phyloP scores from a whole-genome alignment of 2,888 invertebrate genomes.

The Chironomus tentans region DNA sequence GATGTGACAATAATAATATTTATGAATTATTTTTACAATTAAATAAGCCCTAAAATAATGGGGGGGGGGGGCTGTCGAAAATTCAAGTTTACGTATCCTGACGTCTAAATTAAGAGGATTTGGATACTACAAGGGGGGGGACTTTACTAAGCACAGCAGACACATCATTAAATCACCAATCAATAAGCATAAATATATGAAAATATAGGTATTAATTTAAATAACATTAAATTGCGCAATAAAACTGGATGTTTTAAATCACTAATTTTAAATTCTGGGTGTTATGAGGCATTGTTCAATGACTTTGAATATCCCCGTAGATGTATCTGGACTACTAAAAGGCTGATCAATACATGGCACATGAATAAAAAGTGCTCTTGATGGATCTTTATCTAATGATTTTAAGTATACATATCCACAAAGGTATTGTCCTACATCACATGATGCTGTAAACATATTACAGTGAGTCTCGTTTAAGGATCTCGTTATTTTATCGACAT shows the following conservation, averaged over 20 bases:
- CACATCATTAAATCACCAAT: too few relatives aligned
- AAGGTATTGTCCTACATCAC: conserved; percentile 54
- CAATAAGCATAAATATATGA: too few relatives aligned
- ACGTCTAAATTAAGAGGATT: too few relatives aligned
- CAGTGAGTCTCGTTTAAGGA: conserved; percentile 28
- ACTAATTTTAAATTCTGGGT: not conserved
- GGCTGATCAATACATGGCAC: conserved; percentile 59
- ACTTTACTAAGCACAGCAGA: too few relatives aligned
- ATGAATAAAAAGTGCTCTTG: conserved; percentile 62
- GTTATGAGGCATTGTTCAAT: conserved; percentile 36
- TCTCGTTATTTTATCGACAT: conserved; percentile 43
- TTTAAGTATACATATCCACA: conserved; percentile 71
- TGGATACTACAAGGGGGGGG: too few relatives aligned
- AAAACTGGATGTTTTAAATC: not conserved
- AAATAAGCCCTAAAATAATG: too few relatives aligned
- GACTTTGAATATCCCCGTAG: conserved; percentile 42
- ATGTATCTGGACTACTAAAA: conserved; percentile 50
- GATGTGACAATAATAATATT: too few relatives aligned
- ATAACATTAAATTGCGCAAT: too few relatives aligned
- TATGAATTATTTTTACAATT: too few relatives aligned
- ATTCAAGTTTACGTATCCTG: too few relatives aligned
- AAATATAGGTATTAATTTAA: too few relatives aligned
- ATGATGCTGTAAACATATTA: conserved; percentile 36
- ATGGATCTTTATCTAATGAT: conserved; percentile 52
- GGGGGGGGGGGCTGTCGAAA: too few relatives aligned